Base-by-base conservation (phyloP, 2,113 vertebrate species). In the Petrocephalus zakoni region DNA sequence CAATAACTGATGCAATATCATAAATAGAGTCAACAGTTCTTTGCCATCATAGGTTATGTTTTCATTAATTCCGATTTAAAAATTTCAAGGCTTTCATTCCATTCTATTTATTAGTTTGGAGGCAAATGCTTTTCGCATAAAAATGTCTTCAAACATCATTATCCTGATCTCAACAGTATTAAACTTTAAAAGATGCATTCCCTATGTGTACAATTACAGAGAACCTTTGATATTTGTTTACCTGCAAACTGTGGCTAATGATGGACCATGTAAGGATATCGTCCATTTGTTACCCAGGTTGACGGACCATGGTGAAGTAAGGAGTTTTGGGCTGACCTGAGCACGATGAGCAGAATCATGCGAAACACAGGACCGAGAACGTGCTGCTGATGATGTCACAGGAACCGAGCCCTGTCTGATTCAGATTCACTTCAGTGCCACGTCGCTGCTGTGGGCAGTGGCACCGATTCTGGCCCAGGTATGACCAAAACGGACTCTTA, bases 1-100 rank as follows among this genome's bases (percentile, higher is more conserved):
- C 91, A n/a, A 72, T 85, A 92, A 90, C 84, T 91, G 90, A 92
- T 93, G 92, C 90, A 90, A 92, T 92, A 93, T 94, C 94, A 95
- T 95, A 95, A 95, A 95, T 94, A 95, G 88, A 87, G 89, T 93
- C 92, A 90, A 91, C 90, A 88, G 89, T 93, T 86, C 72, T 55
- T 81, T 88, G 51, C 53, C 90, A 90, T 92, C 90, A 89, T 87
- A 87, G 88, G 46, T 89, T 88, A 84, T 78, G 25, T 84, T 64
- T 88, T 91, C 91, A 87, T 82, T 92, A 90, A 82, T 55, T 88
- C 19, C 15, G 11, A 81, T 88, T 56, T 90, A 90, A 91, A 91
- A 87, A 84, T 92, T 83, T 22, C 49, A 89, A 88, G 89, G 53
- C 82, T 55, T 91, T 91, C 91, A 68, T 46, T 51, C 58, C 75